Evolutionary conservation across 2,113 vertebrate genomes (phyloP).

Genomic region (Embiotoca jacksoni): DNA sequence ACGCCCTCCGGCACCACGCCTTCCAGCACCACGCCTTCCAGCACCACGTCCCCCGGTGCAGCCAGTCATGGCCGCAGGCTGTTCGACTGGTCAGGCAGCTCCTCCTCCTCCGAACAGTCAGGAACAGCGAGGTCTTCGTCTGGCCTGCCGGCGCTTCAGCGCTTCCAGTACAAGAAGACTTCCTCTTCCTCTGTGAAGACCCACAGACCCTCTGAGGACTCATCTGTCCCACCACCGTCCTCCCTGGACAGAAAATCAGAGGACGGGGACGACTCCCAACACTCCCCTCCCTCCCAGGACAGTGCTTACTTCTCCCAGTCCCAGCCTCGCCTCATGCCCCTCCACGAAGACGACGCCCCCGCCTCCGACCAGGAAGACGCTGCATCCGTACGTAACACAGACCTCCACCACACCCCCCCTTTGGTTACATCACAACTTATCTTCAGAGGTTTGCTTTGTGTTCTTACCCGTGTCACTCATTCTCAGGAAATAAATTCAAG

Average conservation of each 20-base stretch:
- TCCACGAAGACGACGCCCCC: slow-evolving; percentile 33
- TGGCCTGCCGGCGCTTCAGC: slow-evolving; percentile 72
- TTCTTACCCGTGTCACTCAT: not conserved
- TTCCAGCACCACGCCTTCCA: not conserved
- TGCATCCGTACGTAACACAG: slow-evolving; percentile 45
- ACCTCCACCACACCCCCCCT: not conserved
- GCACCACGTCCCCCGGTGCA: slow-evolving; percentile 15
- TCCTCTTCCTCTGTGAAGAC: slow-evolving; percentile 19
- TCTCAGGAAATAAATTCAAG: slow-evolving; percentile 58
- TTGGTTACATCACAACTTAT: not conserved
- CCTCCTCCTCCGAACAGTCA: slow-evolving; percentile 1
- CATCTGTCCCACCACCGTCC: not conserved
- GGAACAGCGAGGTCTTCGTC: slow-evolving; percentile 37
- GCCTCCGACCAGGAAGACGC: slow-evolving; percentile 28
- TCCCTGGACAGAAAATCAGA: slow-evolving; percentile 21
- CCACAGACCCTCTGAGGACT: not conserved
- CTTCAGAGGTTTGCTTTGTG: not conserved
- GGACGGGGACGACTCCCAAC: slow-evolving; percentile 28
- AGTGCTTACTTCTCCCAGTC: slow-evolving; percentile 84
- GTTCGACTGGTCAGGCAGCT: slow-evolving; percentile 83
- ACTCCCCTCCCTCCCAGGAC: slow-evolving; percentile 71
- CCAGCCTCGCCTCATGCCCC: slow-evolving; percentile 32
- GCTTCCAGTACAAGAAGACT: slow-evolving; percentile 79
- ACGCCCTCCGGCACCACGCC: too few species aligned
- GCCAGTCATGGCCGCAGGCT: slow-evolving; percentile 70